Percentiles rank a stretch among this genome's conserved stretches.
phyloP scores from a whole-genome alignment of 2,888 invertebrate species.

The Epirrhoe tristata region DNA sequence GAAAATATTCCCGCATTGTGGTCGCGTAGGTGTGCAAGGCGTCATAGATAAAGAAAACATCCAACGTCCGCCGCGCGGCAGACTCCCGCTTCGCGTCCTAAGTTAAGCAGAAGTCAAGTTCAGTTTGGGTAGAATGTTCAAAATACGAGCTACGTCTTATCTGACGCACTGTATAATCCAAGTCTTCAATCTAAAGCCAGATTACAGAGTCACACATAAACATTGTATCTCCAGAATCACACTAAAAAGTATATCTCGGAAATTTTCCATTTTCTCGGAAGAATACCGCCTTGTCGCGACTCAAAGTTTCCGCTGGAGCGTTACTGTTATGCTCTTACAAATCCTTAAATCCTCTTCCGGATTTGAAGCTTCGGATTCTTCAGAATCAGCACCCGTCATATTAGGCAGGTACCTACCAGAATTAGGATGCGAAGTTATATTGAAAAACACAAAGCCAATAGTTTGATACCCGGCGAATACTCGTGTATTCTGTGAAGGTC shows the following conservation, averaged over 20 bases:
- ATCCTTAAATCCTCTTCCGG: conserved; percentile 33
- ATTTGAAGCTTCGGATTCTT: conserved; percentile 3
- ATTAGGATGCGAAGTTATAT: not conserved
- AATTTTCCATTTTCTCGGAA: conserved; percentile 32
- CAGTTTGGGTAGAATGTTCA: not conserved
- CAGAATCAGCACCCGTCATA: not conserved
- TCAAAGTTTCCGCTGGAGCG: conserved; percentile 27
- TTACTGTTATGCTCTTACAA: conserved; percentile 34
- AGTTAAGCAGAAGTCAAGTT: too few relatives aligned
- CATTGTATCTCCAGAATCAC: not conserved
- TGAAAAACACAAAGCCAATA: too few relatives aligned
- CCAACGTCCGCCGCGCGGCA: too few relatives aligned
- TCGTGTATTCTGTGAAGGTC: too few relatives aligned
- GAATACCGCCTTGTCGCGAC: conserved; percentile 24
- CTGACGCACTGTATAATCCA: not conserved
- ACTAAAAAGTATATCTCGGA: conserved; percentile 15
- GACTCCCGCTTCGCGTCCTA: too few relatives aligned
- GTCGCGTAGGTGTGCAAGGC: too few relatives aligned
- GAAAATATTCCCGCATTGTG: too few relatives aligned
- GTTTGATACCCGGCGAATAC: too few relatives aligned
- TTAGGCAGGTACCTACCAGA: too few relatives aligned
- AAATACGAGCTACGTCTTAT: not conserved
- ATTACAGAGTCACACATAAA: conserved; percentile 21
- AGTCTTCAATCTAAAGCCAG: conserved; percentile 5
- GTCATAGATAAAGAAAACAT: too few relatives aligned